Conservation (phyloP, 53 echinoderm and acorn worm genomes). For the Apostichopus leukothele region DNA sequence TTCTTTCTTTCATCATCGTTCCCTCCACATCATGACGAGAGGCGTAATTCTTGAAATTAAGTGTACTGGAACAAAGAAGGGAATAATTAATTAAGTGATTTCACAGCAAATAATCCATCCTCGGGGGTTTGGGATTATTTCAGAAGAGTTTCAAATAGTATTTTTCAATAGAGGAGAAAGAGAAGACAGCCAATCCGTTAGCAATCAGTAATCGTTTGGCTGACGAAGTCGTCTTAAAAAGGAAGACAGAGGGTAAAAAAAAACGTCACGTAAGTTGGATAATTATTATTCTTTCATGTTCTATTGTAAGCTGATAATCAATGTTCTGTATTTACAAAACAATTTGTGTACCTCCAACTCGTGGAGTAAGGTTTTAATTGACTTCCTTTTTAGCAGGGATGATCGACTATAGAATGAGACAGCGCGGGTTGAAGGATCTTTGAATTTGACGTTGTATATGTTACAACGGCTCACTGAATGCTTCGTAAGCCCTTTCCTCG, state of each 20-base stretch:
- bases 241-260: background rate
- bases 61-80: slow-evolving; percentile 23
- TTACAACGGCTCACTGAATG: too few species aligned
- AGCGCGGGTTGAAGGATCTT: too few species aligned
- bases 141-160: slow-evolving; percentile 5
- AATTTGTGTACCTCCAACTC: too few species aligned
- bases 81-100: slow-evolving; percentile 14
- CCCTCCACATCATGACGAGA: slow-evolving; percentile 3
- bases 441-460: too few species aligned
- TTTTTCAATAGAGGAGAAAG: background rate
- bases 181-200: background rate
- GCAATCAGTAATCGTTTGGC: background rate
- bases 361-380: too few species aligned
- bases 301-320: too few species aligned
- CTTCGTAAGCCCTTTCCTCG: too few species aligned
- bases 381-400: too few species aligned
- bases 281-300: background rate
- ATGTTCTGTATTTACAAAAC: too few species aligned
- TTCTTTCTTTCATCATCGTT: background rate
- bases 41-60: slow-evolving; percentile 14
- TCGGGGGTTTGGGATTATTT: background rate
- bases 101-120: background rate
- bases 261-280: background rate
- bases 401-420: too few species aligned
- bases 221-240: too few species aligned